Evolutionary conservation across 2,113 vertebrate species (phyloP).

Genomic region (Leptodactylus fuscus): DNA sequence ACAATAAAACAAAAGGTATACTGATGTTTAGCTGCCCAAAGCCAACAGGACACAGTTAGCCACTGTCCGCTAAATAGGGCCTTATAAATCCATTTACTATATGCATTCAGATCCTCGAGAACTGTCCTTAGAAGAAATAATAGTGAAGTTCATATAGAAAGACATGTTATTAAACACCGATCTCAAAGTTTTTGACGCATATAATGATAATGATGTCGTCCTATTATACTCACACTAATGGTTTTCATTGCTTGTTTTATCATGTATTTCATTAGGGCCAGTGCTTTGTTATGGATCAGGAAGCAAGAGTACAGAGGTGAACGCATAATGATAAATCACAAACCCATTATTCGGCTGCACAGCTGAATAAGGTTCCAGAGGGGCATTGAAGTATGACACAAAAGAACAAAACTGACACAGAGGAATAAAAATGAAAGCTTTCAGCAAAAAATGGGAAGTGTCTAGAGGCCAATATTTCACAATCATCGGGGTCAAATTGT

Average conservation of each 20-base stretch:
- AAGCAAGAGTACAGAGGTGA: slow-evolving; percentile 54
- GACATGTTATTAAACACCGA: neutral
- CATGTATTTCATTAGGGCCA: slow-evolving; percentile 51
- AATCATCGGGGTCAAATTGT: slow-evolving; percentile 49
- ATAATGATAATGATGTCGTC: slow-evolving; percentile 36
- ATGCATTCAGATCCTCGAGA: no score
- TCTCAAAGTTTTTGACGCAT: neutral
- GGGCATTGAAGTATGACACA: slow-evolving; percentile 59
- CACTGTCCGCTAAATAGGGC: no score
- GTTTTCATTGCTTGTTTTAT: slow-evolving; percentile 50
- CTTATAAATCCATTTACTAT: no score
- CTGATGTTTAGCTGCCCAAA: no score
- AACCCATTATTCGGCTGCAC: slow-evolving; percentile 52
- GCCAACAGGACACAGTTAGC: no score
- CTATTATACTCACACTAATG: slow-evolving; percentile 39
- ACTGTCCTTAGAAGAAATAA: neutral
- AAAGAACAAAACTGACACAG: slow-evolving; percentile 56
- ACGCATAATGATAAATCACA: slow-evolving; percentile 47
- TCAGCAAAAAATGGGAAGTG: slow-evolving; percentile 45
- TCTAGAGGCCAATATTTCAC: slow-evolving; percentile 38
- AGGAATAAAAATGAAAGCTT: slow-evolving; percentile 55
- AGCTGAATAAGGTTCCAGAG: slow-evolving; percentile 56
- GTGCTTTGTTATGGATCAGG: slow-evolving; percentile 55
- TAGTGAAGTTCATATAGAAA: neutral
- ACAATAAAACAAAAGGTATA: no score